Percentiles rank a stretch among this genome's conserved stretches.
These are phyloP conservation scores for Dorcus parallelipipedus DNA, from an alignment of 2,888 invertebrate species.

Conservation along the genomic window DNA sequence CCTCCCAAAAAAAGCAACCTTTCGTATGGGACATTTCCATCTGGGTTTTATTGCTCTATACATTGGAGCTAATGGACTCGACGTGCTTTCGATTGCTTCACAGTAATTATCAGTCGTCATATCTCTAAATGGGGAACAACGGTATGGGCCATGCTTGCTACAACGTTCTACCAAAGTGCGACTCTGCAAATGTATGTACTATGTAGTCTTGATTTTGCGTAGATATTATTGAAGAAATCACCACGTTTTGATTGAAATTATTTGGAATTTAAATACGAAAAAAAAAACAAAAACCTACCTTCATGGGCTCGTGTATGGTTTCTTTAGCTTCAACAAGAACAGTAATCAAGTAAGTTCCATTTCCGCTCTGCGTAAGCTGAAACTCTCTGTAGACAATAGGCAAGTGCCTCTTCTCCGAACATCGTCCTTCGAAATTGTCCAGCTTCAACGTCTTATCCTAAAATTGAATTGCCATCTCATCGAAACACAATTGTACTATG, in stretches of 20 bases:
- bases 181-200: neutral
- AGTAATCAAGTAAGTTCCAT: slow-evolving; percentile 9
- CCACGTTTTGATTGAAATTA: neutral
- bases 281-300: slow-evolving; percentile 2
- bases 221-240: no score
- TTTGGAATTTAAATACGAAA: neutral
- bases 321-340: slow-evolving; percentile 12
- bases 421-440: slow-evolving; percentile 12
- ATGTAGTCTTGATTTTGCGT: no score
- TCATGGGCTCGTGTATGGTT: slow-evolving; percentile 8
- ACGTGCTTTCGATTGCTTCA: neutral
- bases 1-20: neutral
- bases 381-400: slow-evolving; percentile 11
- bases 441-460: slow-evolving; percentile 12
- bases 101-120: neutral
- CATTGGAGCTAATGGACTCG: neutral
- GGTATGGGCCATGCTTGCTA: neutral
- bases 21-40: neutral
- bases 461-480: neutral
- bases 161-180: neutral
- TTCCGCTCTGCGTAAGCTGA: slow-evolving; percentile 8
- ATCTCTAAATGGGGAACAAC: neutral
- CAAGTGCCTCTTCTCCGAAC: slow-evolving; percentile 13
- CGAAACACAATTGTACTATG: no score
- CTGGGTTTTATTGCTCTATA: neutral